Evolutionary conservation across 2,797 vertebrate genomes (phyloP).

Genomic region (Numenius phaeopus): DNA sequence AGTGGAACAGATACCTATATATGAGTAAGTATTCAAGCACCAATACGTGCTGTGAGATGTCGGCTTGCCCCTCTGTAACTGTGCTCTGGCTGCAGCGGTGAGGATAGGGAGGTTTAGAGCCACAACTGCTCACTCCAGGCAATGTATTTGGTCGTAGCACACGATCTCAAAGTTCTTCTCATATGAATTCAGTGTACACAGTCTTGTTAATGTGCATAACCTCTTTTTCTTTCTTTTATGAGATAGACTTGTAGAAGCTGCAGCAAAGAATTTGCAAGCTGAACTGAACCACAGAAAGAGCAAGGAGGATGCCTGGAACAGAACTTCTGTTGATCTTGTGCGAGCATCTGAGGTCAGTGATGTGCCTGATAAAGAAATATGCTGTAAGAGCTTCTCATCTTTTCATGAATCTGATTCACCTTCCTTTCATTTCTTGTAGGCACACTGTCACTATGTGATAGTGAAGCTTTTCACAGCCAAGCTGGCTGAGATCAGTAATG

Average conservation of each 20-base stretch:
- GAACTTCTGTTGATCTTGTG: conserved; percentile 91
- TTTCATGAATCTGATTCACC: neutral
- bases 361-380: neutral
- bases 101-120: neutral
- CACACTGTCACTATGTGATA: conserved; percentile 95
- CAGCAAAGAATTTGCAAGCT: conserved; percentile 89
- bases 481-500: conserved; percentile 85
- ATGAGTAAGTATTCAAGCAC: neutral
- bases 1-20: neutral
- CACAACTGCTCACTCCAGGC: neutral
- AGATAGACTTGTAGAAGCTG: conserved; percentile 89
- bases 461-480: conserved; percentile 92
- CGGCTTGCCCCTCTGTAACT: neutral
- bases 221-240: neutral
- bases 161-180: neutral
- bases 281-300: conserved; percentile 86
- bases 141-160: neutral
- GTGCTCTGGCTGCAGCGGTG: neutral
- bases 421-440: conserved; percentile 75
- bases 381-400: neutral
- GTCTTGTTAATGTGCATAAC: neutral
- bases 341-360: conserved; percentile 91
- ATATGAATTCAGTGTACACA: neutral
- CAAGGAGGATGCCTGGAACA: conserved; percentile 96
- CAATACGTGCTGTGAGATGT: neutral